These are phyloP conservation scores for Himalopsyche tibetana DNA, from an alignment of 2,888 invertebrate species.

Conservation along the genomic window DNA sequence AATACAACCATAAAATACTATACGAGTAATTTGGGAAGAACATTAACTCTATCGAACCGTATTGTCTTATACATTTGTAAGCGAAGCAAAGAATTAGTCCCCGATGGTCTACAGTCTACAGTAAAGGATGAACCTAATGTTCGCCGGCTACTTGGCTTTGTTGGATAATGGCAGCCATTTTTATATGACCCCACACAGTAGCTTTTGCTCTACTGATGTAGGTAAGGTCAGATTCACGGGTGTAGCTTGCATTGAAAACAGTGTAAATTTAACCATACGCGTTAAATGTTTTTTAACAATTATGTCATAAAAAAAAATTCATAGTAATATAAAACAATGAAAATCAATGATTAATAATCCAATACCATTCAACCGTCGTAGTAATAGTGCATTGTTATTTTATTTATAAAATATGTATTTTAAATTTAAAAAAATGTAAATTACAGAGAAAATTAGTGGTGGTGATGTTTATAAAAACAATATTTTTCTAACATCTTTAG, in stretches of 20 bases:
- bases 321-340: no score
- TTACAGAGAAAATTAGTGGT: no score
- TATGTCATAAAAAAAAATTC: no score
- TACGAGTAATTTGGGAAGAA: slow-evolving; percentile 50
- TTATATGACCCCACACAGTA: slow-evolving; percentile 49
- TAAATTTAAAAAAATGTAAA: no score
- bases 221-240: slow-evolving; percentile 6
- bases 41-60: slow-evolving; percentile 56
- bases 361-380: no score
- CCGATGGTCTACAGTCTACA: slow-evolving; percentile 52
- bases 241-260: not conserved
- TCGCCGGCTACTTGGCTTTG: slow-evolving; percentile 54
- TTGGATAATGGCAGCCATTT: slow-evolving; percentile 59
- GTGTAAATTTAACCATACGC: no score
- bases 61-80: slow-evolving; percentile 60
- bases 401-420: no score
- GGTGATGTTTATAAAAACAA: no score
- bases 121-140: slow-evolving; percentile 59
- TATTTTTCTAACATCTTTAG: no score
- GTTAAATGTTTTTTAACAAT: no score
- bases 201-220: slow-evolving; percentile 1
- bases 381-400: no score
- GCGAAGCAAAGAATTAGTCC: slow-evolving; percentile 56
- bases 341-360: no score
- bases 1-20: slow-evolving; percentile 27